Conservation (phyloP, 2,797 vertebrate genomes). For the Macropodus opercularis region DNA sequence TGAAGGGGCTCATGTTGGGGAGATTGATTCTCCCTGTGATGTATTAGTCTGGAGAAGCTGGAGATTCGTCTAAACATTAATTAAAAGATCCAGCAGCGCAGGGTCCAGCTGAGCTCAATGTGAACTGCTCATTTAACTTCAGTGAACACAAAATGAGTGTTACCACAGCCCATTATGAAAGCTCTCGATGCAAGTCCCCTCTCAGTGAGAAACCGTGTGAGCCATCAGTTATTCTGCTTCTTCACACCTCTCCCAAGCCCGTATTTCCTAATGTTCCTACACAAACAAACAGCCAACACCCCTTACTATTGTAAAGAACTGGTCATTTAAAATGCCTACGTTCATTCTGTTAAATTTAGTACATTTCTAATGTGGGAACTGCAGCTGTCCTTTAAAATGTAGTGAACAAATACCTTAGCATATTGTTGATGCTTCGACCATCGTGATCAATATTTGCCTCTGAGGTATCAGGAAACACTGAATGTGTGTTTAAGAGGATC, state of each 20-base stretch:
- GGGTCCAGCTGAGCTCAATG: conserved; percentile 22
- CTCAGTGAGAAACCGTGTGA: not conserved
- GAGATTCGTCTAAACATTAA: conserved; percentile 26
- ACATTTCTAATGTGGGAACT: too few relatives aligned
- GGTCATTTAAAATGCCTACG: too few relatives aligned
- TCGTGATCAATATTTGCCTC: too few relatives aligned
- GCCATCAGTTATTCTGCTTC: not conserved
- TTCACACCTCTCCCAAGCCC: not conserved
- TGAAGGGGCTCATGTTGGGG: not conserved
- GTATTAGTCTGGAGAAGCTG: conserved; percentile 12
- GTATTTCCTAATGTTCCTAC: too few relatives aligned
- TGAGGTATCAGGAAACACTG: too few relatives aligned
- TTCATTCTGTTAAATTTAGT: too few relatives aligned
- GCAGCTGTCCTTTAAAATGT: too few relatives aligned
- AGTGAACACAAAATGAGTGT: conserved; percentile 9
- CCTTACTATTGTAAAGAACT: too few relatives aligned
- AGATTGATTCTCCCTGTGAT: not conserved
- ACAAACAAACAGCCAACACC: too few relatives aligned
- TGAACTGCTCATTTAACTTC: conserved; percentile 24
- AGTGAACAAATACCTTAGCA: too few relatives aligned
- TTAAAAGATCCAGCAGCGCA: conserved; percentile 15
- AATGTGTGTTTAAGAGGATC: too few relatives aligned
- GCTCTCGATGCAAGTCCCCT: not conserved
- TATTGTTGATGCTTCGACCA: too few relatives aligned
- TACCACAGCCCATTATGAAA: conserved; percentile 12